Evolutionary conservation across 1,140 invertebrate species (phyloP).

Genomic region (Varroa destructor): DNA sequence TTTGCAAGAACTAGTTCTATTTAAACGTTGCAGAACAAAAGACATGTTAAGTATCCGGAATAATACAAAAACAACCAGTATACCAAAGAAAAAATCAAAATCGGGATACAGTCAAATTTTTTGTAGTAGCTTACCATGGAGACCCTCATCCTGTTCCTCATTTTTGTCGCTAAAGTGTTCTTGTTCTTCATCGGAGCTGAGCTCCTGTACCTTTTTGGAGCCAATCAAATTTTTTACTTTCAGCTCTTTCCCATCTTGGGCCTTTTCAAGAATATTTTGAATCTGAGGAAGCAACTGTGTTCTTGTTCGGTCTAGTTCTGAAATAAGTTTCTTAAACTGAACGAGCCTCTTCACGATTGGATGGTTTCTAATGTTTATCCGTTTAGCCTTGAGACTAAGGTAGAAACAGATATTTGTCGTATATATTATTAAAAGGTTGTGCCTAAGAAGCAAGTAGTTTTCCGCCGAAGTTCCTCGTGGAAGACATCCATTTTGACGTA

Average conservation of each 20-base stretch:
- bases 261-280: slow-evolving; percentile 26
- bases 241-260: slow-evolving; percentile 37
- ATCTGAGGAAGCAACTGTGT: slow-evolving; percentile 29
- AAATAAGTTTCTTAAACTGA: slow-evolving; percentile 51
- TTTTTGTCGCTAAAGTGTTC: too few species aligned
- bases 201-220: too few species aligned
- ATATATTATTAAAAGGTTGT: slow-evolving; percentile 48
- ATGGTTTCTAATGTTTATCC: slow-evolving; percentile 56
- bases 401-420: slow-evolving; percentile 73
- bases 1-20: too few species aligned
- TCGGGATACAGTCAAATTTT: too few species aligned
- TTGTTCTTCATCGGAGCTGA: too few species aligned
- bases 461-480: slow-evolving; percentile 30
- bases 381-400: slow-evolving; percentile 60
- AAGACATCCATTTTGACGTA: slow-evolving; percentile 15
- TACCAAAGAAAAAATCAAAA: too few species aligned
- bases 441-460: slow-evolving; percentile 29
- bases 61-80: too few species aligned
- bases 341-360: slow-evolving; percentile 68
- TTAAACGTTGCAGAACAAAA: too few species aligned
- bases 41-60: too few species aligned
- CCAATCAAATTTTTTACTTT: slow-evolving; percentile 27
- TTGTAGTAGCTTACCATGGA: not conserved
- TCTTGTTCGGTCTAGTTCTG: slow-evolving; percentile 27
- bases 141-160: slow-evolving; percentile 28